Conservation (phyloP, 2,797 vertebrate species). For the Centroberyx gerrardi region DNA sequence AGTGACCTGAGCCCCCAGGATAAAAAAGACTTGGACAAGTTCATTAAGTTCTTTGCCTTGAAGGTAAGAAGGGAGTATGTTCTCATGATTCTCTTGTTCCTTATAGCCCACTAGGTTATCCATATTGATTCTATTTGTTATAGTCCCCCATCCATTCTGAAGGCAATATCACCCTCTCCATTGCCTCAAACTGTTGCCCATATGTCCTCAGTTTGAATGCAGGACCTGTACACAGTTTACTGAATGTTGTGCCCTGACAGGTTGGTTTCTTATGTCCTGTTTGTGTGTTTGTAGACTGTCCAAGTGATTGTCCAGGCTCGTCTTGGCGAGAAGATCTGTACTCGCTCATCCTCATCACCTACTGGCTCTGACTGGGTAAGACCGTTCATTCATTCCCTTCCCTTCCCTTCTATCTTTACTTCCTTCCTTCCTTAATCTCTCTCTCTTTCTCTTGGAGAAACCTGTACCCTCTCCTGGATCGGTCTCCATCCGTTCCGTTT, state of each 20-base stretch:
- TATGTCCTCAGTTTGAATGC: too few species aligned
- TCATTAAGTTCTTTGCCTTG: conserved; percentile 99
- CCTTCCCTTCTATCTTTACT: neutral
- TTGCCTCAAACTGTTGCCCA: too few species aligned
- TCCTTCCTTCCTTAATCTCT: neutral
- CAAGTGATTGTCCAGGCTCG: conserved; percentile 99
- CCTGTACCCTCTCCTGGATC: too few species aligned
- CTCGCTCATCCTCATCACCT: conserved; percentile 95
- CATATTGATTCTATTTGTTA: too few species aligned
- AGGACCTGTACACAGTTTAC: neutral
- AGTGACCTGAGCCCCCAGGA: conserved; percentile 97
- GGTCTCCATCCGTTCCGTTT: too few species aligned
- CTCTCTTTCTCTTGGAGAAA: too few species aligned
- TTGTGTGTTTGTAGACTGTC: conserved; percentile 87
- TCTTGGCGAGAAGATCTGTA: conserved; percentile 97
- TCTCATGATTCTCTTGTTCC: neutral
- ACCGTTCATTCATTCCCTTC: neutral
- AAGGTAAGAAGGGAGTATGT: conserved; percentile 85
- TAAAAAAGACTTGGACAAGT: conserved; percentile 99
- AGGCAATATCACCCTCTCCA: too few species aligned
- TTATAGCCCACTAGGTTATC: neutral
- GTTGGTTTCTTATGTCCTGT: neutral
- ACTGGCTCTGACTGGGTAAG: conserved; percentile 99
- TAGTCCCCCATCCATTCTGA: too few species aligned
- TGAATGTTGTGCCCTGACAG: too few species aligned